A percentile compares a stretch with the other conserved stretches of the same genome.
These are phyloP conservation scores for Drosophila navojoa DNA, from an alignment of 1,140 invertebrate genomes.

Conservation along the genomic window DNA sequence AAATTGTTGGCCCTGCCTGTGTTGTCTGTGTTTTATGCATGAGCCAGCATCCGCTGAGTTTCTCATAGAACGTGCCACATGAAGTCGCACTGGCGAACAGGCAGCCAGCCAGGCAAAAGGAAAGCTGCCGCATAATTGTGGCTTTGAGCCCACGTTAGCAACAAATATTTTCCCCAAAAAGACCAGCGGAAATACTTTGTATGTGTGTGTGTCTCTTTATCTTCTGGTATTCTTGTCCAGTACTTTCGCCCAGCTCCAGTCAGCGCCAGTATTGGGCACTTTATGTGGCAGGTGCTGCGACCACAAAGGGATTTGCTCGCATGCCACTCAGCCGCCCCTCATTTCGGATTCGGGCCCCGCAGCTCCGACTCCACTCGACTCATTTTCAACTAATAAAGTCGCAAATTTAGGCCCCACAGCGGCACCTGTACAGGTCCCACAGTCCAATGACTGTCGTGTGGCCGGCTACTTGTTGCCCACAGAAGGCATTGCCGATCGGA, in stretches of 20 bases:
- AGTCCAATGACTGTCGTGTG: conserved; percentile 33
- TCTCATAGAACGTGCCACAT: conserved; percentile 60
- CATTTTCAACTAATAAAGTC: conserved; percentile 71
- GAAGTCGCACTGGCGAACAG: conserved; percentile 23
- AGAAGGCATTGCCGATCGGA: conserved; percentile 27
- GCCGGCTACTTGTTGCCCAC: conserved; percentile 53
- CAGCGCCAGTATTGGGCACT: conserved; percentile 25
- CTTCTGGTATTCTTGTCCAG: conserved; percentile 56
- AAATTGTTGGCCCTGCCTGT: conserved; percentile 28
- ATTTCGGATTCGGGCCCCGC: not conserved
- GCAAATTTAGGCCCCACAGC: conserved; percentile 57
- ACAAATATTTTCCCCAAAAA: conserved; percentile 42
- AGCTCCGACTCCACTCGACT: conserved; percentile 1
- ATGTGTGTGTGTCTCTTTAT: not conserved
- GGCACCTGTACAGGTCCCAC: conserved; percentile 24
- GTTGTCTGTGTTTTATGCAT: conserved; percentile 37
- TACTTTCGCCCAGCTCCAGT: conserved; percentile 55
- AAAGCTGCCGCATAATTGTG: conserved; percentile 68
- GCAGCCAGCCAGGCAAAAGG: conserved; percentile 46
- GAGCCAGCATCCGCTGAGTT: conserved; percentile 31
- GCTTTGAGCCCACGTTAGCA: conserved; percentile 28
- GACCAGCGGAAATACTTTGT: conserved; percentile 26
- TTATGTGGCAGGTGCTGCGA: conserved; percentile 49
- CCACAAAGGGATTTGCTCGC: conserved; percentile 50
- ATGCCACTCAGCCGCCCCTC: conserved; percentile 2